Conservation (phyloP, 1,140 invertebrate genomes). For the Mya arenaria region DNA sequence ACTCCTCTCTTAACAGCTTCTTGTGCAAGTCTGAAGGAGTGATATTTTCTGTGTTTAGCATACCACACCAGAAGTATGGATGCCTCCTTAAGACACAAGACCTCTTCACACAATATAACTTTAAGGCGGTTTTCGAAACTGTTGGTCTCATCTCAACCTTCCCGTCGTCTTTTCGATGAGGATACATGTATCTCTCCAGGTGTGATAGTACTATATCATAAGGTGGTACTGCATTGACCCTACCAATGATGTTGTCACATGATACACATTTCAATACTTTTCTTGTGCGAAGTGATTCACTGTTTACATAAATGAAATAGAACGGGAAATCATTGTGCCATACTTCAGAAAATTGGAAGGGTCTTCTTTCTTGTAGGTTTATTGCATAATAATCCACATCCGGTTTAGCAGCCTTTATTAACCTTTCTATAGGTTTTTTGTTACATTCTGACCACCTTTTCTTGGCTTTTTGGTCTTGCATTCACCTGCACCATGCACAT, state of each 20-base stretch:
- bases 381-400: constrained; percentile 37
- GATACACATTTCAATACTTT: constrained; percentile 47
- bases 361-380: constrained; percentile 37
- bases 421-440: constrained; percentile 28
- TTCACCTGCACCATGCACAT: constrained; percentile 27
- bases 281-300: constrained; percentile 35
- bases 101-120: constrained; percentile 37
- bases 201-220: constrained; percentile 38
- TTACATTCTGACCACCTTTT: constrained; percentile 41
- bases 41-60: constrained; percentile 47
- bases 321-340: constrained; percentile 46
- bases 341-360: constrained; percentile 43
- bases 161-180: constrained; percentile 35
- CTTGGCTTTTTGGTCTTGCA: constrained; percentile 40
- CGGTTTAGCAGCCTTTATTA: constrained; percentile 35
- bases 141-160: constrained; percentile 36
- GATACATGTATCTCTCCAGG: constrained; percentile 34
- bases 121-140: constrained; percentile 33
- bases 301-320: constrained; percentile 38
- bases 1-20: constrained; percentile 39
- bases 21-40: constrained; percentile 45
- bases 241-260: constrained; percentile 39
- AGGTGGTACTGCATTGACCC: constrained; percentile 35
- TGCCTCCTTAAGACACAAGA: constrained; percentile 36
- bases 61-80: constrained; percentile 38